Conservation (phyloP, 2,113 vertebrate species). For the Eurystomus gularis region DNA sequence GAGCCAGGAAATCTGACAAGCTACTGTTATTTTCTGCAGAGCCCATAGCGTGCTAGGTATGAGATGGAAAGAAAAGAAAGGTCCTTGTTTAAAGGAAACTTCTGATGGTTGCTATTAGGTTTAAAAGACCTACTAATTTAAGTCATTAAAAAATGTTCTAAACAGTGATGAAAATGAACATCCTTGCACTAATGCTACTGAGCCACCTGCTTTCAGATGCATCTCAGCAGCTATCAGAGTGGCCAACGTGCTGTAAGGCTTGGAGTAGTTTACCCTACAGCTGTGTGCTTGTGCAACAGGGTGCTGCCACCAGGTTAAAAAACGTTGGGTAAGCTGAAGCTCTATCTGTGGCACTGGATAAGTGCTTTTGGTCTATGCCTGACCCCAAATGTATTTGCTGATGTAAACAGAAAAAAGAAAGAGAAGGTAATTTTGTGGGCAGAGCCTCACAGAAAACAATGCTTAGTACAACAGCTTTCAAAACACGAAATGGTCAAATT, state of each 20-base stretch:
- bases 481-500: background rate
- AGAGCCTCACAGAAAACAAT: background rate
- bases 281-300: background rate
- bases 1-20: background rate
- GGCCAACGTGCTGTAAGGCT: background rate
- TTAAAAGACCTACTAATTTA: background rate
- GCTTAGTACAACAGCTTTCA: background rate
- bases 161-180: background rate
- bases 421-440: background rate
- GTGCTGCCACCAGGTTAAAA: background rate
- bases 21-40: background rate
- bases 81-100: background rate
- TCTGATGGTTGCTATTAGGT: background rate
- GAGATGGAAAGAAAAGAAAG: background rate
- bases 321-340: background rate
- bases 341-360: background rate
- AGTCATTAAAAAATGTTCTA: background rate
- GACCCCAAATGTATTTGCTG: background rate
- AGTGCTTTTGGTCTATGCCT: background rate
- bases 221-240: background rate
- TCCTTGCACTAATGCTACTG: background rate
- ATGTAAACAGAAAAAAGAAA: background rate
- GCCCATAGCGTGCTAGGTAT: background rate
- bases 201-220: slow-evolving; percentile 28
- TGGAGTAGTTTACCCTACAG: background rate